These are phyloP conservation scores for Melierax canorus DNA, from an alignment of 2,113 vertebrate species.

Conservation along the genomic window DNA sequence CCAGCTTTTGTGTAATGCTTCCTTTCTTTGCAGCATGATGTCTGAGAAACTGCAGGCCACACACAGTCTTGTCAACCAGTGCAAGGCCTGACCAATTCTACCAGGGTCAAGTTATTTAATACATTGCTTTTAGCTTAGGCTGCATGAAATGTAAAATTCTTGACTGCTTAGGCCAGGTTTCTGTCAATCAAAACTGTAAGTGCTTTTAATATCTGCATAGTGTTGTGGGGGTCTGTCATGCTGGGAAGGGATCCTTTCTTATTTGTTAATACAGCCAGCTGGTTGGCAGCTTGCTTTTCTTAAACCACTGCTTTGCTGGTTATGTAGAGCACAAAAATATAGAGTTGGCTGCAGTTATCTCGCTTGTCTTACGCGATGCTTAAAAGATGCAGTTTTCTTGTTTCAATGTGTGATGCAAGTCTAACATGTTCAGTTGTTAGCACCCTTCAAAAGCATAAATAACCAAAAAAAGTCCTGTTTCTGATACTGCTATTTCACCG, in stretches of 20 bases:
- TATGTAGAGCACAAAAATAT: neutral
- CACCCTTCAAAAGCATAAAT: neutral
- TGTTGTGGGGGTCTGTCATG: neutral
- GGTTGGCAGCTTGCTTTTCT: neutral
- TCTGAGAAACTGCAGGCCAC: slow-evolving; percentile 17
- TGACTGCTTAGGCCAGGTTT: neutral
- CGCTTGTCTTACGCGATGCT: neutral
- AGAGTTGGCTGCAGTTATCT: neutral
- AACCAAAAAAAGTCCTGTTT: neutral
- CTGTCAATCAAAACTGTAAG: neutral
- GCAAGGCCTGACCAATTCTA: neutral
- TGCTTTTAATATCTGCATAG: neutral
- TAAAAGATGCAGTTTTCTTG: neutral
- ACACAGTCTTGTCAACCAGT: neutral
- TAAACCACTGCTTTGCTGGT: neutral
- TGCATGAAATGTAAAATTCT: neutral
- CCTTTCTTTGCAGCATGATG: neutral
- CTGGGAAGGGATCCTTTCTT: neutral
- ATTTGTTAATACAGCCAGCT: neutral
- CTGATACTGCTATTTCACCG: neutral
- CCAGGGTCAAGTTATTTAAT: neutral
- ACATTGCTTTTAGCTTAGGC: neutral
- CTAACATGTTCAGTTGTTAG: neutral
- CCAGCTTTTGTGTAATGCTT: slow-evolving; percentile 8
- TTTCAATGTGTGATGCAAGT: neutral